Evolutionary conservation across 2,888 invertebrate genomes (phyloP), one percentile per base, ranked within the genome.

Genomic region (Scrobipalpa costella): DNA sequence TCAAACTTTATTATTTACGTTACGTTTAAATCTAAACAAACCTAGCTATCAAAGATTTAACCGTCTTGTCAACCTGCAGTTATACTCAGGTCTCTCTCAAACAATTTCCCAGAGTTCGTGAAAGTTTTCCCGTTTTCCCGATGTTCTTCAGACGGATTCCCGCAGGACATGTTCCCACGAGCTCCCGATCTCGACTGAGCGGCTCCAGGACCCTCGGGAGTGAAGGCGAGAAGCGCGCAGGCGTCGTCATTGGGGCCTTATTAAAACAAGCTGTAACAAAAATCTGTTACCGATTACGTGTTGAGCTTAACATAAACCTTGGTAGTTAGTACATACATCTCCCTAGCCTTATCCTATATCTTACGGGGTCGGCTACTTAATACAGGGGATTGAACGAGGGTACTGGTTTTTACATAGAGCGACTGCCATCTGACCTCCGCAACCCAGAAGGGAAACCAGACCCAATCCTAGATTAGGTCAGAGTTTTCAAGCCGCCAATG

Each of bases 101-200:
- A 44, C 15, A 15, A 44, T 15, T 15, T 44, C n/a, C 44, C n/a
- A 44, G 15, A 7, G 44, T 15, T 44, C 44, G 44, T 44, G 6
- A 44, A 44, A 44, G 44, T 44, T 44, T 44, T 44, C 44, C 44
- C 44, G 44, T 44, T 44, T 44, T 44, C 44, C 44, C 44, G 44
- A 6, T n/a, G 44, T 7, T 44, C 44, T 44, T n/a, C 5, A 2
- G n/a, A 5, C 44, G n/a, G 6, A 0, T 15, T 40, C 40, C 40
- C 44, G 44, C n/a, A 44, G 44, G 44, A 44, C n/a, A 9, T 15
- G 44, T 15, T n/a, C 2, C 44, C 6, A 9, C 44, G 15, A 44
- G 44, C 44, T 44, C 15, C 44, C n/a, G 3, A 15, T 44, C 15
- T 5, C 44, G 44, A 44, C 44, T 44, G 44, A 15, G 1, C 44